These are phyloP conservation scores for Scaptodrosophila latifasciaeformis DNA, from an alignment of 2,888 invertebrate genomes.

Conservation along the genomic window DNA sequence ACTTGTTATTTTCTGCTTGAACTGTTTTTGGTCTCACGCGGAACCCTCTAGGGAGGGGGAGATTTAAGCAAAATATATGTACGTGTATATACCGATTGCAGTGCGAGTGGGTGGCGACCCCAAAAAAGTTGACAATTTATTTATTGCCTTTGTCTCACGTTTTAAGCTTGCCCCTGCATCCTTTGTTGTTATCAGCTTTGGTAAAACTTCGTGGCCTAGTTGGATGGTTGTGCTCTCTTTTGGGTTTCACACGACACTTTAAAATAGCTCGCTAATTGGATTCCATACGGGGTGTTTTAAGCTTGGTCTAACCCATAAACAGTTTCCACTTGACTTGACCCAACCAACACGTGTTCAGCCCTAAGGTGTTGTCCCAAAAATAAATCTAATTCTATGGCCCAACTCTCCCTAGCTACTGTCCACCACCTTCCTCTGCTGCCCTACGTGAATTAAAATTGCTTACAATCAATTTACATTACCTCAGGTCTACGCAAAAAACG, in stretches of 20 bases:
- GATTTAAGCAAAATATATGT: too few relatives aligned
- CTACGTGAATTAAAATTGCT: too few relatives aligned
- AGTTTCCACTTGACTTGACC: neutral
- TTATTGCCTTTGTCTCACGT: conserved; percentile 35
- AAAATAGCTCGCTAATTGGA: conserved; percentile 39
- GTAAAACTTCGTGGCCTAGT: too few relatives aligned
- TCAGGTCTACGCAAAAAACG: neutral
- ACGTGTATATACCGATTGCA: too few relatives aligned
- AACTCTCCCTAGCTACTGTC: too few relatives aligned
- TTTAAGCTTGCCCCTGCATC: neutral
- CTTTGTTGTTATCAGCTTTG: too few relatives aligned
- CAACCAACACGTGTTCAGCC: neutral
- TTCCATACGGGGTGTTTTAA: conserved; percentile 20
- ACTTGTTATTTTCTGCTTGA: conserved; percentile 28
- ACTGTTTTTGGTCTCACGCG: conserved; percentile 16
- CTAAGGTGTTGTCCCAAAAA: too few relatives aligned
- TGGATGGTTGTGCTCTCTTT: too few relatives aligned
- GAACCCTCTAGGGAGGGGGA: too few relatives aligned
- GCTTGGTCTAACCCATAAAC: neutral
- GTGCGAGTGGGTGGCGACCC: neutral
- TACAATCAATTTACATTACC: conserved; percentile 9
- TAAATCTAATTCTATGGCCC: too few relatives aligned
- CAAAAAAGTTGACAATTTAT: conserved; percentile 15
- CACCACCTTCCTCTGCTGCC: too few relatives aligned
- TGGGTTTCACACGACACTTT: conserved; percentile 25